Conservation (phyloP, 2,113 vertebrate species). For the Marmota flaviventris region DNA sequence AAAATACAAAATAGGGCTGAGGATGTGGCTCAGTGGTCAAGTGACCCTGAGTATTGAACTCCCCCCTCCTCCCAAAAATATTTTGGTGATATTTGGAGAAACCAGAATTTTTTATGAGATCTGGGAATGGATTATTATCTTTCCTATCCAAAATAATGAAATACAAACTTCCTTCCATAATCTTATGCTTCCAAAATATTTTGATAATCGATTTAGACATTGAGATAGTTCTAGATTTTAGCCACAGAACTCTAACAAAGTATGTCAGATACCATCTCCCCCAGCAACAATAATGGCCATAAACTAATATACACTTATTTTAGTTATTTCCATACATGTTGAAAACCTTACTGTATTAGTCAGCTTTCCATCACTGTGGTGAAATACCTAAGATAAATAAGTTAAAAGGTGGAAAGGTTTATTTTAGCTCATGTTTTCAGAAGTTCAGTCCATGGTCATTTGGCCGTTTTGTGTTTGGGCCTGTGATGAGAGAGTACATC, state of each 20-base stretch:
- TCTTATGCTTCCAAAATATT: not conserved
- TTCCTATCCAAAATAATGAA: slow-evolving; percentile 25
- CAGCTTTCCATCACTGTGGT: not conserved
- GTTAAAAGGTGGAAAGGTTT: not conserved
- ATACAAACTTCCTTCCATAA: not conserved
- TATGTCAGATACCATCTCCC: not conserved
- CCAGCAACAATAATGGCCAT: not conserved
- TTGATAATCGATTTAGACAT: not conserved
- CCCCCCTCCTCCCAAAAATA: not conserved
- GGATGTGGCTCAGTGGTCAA: too few relatives aligned
- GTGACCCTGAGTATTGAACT: too few relatives aligned
- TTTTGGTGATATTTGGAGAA: not conserved
- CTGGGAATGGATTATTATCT: not conserved
- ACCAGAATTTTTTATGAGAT: not conserved
- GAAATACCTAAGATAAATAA: not conserved
- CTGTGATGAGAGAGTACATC: not conserved
- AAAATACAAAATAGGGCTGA: too few relatives aligned
- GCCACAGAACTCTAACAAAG: not conserved
- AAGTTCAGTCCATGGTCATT: not conserved
- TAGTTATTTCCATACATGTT: not conserved
- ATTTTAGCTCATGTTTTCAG: not conserved
- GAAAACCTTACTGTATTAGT: not conserved
- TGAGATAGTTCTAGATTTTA: not conserved
- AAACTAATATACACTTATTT: slow-evolving; percentile 3
- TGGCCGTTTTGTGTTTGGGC: not conserved